Evolutionary conservation across 1,140 invertebrate genomes (phyloP), one percentile per base, ranked within the genome.

Genomic region (Olivierus martensii): DNA sequence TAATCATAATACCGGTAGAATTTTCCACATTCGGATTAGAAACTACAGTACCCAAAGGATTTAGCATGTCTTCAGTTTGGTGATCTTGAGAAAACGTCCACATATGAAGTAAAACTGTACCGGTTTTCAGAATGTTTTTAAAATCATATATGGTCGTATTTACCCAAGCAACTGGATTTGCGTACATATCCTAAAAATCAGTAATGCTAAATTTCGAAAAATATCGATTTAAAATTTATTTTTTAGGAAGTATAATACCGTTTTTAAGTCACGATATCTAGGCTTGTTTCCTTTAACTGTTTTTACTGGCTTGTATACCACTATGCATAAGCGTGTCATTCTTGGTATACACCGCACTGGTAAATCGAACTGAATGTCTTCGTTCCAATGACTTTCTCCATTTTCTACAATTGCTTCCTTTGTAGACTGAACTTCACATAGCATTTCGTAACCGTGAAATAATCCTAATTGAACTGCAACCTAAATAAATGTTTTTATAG

Each of bases 71-170:
- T 58, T 87, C 83, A n/a, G 79, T 82, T 61, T 84, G 82, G 63
- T 84, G 81, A 3, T 54, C 51, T 63, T 91, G 85, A 1, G 84
- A 83, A 67, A 87, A 84, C 0, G 84, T 84, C 89, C 90, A 96
- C 64, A 91, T 83, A 62, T 87, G 88, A 1, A 96, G 71, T 2
- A 86, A 87, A 67, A 84, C 79, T n/a, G 81, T 80, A 14, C 85
- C 88, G 19, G 73, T 82, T 60, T 84, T 81, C 17, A 96, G 69
- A 58, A 86, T 81, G 62, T 84, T 80, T 66, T 87, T 89, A 67
- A 89, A 96, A 68, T 96, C 90, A 71, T 90, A 96, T 56, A 96
- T 75, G 42, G 91, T 87, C 1, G 89, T 84, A 66, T 95, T 96
- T 0, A 86, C 87, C 90, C 90, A 97, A 18, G 85, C 88, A 49